Conservation (phyloP, 2,797 vertebrate genomes). For the Gadopsis bispinosus region DNA sequence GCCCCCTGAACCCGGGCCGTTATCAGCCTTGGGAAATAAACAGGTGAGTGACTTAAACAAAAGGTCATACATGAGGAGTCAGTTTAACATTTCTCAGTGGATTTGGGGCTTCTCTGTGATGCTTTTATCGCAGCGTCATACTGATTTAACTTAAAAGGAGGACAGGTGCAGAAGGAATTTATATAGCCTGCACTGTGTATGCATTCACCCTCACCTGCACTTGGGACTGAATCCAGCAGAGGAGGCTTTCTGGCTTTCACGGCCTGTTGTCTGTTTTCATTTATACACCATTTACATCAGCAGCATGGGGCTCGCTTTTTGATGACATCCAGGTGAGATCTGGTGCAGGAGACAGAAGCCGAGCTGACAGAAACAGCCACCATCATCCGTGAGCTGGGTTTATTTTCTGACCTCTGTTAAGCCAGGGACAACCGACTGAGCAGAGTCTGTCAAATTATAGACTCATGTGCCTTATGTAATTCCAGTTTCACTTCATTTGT, state of each 20-base stretch:
- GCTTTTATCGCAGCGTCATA: slow-evolving; percentile 48
- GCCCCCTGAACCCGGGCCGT: not conserved
- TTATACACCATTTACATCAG: slow-evolving; percentile 34
- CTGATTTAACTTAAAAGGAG: slow-evolving; percentile 49
- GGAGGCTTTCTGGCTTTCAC: slow-evolving; percentile 28
- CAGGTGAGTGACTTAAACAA: slow-evolving; percentile 11
- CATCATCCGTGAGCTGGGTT: not conserved
- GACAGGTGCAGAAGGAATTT: slow-evolving; percentile 69
- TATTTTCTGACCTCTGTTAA: slow-evolving; percentile 4
- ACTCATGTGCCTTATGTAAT: not conserved
- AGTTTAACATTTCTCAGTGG: slow-evolving; percentile 43
- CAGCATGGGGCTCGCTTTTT: slow-evolving; percentile 20
- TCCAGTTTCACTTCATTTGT: not conserved
- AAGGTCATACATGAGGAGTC: slow-evolving; percentile 37
- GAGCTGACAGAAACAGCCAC: slow-evolving; percentile 7
- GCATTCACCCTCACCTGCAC: slow-evolving; percentile 50
- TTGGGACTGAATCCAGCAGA: slow-evolving; percentile 20
- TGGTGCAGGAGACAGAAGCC: slow-evolving; percentile 36
- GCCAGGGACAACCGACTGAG: not conserved
- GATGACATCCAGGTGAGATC: slow-evolving; percentile 49
- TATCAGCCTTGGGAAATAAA: slow-evolving; percentile 23
- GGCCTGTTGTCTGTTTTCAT: slow-evolving; percentile 52
- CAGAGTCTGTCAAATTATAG: slow-evolving; percentile 1
- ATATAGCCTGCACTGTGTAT: slow-evolving; percentile 36
- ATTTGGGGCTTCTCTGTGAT: slow-evolving; percentile 40